phyloP scores from a whole-genome alignment of 2,888 invertebrate species.

The Cataglyphis albicans region DNA sequence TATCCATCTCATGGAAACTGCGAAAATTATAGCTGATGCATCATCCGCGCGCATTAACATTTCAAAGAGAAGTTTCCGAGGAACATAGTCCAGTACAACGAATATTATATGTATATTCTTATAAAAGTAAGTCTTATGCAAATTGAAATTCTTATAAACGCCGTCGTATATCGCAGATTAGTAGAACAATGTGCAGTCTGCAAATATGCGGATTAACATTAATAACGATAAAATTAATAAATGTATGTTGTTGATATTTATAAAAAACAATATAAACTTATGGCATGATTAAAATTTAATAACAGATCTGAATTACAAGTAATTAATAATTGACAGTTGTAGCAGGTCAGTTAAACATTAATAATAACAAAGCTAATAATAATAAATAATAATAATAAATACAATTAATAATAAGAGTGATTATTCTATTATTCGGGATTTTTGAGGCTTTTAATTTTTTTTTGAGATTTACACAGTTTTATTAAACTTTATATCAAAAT shows the following conservation, averaged over 20 bases:
- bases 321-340: background rate
- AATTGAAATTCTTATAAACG: background rate
- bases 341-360: background rate
- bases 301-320: background rate
- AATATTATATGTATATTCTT: constrained; percentile 51
- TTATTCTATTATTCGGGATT: no score
- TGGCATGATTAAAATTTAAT: background rate
- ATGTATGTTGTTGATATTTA: background rate
- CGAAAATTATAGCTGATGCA: constrained; percentile 53
- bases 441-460: no score
- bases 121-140: constrained; percentile 28
- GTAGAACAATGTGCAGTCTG: background rate
- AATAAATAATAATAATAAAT: no score
- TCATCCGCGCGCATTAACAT: constrained; percentile 56
- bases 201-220: background rate
- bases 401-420: no score
- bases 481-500: no score
- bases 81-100: constrained; percentile 53
- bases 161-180: background rate
- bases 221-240: background rate
- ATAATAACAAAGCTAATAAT: no score
- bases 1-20: background rate
- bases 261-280: background rate
- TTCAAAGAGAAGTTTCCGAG: constrained; percentile 18
- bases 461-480: no score